phyloP scores from a whole-genome alignment of 1,140 invertebrate genomes.

The Bombus huntii region DNA sequence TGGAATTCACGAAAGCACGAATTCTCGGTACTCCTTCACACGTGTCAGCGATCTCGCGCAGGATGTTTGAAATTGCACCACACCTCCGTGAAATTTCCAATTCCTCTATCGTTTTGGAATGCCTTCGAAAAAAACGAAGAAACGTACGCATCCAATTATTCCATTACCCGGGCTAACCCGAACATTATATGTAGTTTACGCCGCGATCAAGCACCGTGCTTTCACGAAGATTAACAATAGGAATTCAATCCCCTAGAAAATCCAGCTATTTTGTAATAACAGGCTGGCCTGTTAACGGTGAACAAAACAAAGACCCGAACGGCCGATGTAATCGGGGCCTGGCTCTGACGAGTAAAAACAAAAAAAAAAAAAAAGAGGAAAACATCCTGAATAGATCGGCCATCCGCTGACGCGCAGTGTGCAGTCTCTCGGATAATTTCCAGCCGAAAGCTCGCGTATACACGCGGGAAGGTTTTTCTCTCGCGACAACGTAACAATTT shows the following conservation, averaged over 20 bases:
- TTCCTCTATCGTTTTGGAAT: neutral
- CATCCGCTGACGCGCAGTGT: neutral
- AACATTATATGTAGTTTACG: neutral
- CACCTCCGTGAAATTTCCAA: neutral
- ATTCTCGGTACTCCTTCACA: no score
- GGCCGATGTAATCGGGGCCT: neutral
- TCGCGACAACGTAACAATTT: conserved; percentile 42
- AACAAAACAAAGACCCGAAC: neutral
- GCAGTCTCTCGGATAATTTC: conserved; percentile 1
- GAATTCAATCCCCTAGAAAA: conserved; percentile 12
- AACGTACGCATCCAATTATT: conserved; percentile 7
- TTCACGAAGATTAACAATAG: conserved; percentile 7
- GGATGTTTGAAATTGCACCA: neutral
- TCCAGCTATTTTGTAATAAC: conserved; percentile 7
- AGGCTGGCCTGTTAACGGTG: neutral
- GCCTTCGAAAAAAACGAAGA: no score
- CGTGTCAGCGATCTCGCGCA: neutral
- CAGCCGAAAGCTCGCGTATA: neutral
- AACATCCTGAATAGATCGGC: neutral
- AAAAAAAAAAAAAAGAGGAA: neutral
- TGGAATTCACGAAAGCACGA: no score
- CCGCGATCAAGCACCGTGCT: neutral
- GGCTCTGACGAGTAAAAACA: neutral
- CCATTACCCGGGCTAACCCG: neutral
- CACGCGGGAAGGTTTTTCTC: neutral